phyloP scores from a whole-genome alignment of 1,140 invertebrate species.

The Cydia strobilella region DNA sequence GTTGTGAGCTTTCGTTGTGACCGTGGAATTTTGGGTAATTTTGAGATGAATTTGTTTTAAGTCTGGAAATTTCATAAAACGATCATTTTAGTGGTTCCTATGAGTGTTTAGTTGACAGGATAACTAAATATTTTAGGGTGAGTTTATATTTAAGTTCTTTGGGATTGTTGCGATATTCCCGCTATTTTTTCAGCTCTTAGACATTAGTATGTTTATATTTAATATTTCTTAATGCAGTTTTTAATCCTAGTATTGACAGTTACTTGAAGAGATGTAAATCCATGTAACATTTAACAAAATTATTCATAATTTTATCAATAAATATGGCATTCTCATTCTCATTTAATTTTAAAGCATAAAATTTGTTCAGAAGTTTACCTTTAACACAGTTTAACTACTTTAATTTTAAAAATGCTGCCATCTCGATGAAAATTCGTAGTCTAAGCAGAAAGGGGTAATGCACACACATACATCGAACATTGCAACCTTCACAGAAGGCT shows the following conservation, averaged over 20 bases:
- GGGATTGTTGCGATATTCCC: neutral
- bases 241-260: too few relatives aligned
- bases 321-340: too few relatives aligned
- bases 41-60: constrained; percentile 35
- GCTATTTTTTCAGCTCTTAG: neutral
- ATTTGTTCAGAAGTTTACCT: too few relatives aligned
- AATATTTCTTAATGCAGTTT: too few relatives aligned
- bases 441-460: neutral
- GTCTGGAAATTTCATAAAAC: constrained; percentile 27
- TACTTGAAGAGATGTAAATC: too few relatives aligned
- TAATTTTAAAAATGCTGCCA: neutral
- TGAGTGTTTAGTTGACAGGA: neutral
- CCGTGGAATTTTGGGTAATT: constrained; percentile 42
- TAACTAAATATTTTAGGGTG: neutral
- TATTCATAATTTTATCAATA: too few relatives aligned
- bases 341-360: too few relatives aligned
- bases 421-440: neutral
- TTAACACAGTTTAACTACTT: too few relatives aligned
- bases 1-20: constrained; percentile 50
- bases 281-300: too few relatives aligned
- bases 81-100: neutral
- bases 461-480: neutral
- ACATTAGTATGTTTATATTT: neutral
- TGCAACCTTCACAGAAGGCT: constrained; percentile 7
- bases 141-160: constrained; percentile 1